These are phyloP conservation scores for Gymnopithys bicolor DNA, from an alignment of 2,797 vertebrate genomes.

Conservation along the genomic window DNA sequence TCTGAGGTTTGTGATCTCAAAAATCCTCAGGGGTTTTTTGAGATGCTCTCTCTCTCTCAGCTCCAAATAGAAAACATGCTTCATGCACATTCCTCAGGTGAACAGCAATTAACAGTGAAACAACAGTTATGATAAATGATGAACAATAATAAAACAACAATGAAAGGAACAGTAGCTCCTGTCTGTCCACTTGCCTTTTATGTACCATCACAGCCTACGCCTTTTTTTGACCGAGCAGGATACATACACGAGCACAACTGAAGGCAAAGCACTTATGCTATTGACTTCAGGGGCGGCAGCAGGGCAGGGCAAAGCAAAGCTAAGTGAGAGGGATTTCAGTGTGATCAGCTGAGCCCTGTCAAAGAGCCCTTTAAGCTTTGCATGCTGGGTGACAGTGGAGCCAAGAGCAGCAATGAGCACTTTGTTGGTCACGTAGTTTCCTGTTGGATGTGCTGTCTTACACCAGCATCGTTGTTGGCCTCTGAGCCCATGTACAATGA, in stretches of 20 bases:
- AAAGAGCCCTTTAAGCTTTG: not conserved
- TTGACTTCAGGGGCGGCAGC: not conserved
- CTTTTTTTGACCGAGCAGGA: not conserved
- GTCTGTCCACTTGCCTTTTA: not conserved
- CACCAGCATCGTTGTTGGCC: not conserved
- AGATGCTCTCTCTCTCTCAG: not conserved
- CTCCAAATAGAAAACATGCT: not conserved
- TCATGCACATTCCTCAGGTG: not conserved
- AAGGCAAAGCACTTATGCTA: not conserved
- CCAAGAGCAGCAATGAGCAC: not conserved
- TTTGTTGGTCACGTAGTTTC: not conserved
- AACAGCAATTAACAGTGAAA: not conserved
- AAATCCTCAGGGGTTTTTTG: not conserved
- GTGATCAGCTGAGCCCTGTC: rapidly evolving
- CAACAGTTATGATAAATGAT: not conserved
- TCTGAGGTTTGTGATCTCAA: constrained; percentile 3
- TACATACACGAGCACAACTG: not conserved
- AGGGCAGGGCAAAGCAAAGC: not conserved
- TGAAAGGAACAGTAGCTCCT: not conserved
- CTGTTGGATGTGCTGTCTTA: rapidly evolving
- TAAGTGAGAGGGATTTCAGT: not conserved
- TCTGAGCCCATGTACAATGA: not conserved
- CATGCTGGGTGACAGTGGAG: rapidly evolving
- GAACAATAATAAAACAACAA: not conserved
- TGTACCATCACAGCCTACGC: not conserved